phyloP scores from a whole-genome alignment of 1,140 invertebrate species.

The Temnothorax curvispinosus region DNA sequence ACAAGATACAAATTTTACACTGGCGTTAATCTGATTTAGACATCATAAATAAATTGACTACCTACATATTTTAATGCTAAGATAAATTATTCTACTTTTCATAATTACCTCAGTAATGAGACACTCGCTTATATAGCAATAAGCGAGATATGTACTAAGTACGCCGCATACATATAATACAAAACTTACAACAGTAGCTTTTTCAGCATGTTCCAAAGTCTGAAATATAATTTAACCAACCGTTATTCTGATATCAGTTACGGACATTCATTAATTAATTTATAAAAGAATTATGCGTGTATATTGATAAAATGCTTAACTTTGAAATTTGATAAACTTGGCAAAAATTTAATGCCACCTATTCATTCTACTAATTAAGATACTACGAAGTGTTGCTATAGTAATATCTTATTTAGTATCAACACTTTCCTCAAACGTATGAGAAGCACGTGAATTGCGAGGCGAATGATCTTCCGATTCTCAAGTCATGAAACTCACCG shows the following conservation, averaged over 20 bases:
- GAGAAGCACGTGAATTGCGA: neutral
- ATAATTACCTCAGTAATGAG: slow-evolving; percentile 56
- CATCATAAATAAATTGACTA: neutral
- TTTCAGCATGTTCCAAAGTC: neutral
- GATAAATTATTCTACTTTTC: neutral
- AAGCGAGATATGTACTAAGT: slow-evolving; percentile 23
- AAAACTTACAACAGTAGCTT: neutral
- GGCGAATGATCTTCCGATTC: neutral
- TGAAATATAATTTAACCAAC: slow-evolving; percentile 16
- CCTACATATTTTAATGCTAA: neutral
- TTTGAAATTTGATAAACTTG: neutral
- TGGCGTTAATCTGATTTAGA: neutral
- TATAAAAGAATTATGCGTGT: neutral
- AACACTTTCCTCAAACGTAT: neutral
- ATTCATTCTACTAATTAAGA: neutral
- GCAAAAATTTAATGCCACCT: neutral
- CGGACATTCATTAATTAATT: neutral
- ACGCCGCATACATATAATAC: neutral
- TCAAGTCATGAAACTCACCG: slow-evolving; percentile 8
- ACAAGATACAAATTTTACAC: neutral
- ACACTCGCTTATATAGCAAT: slow-evolving; percentile 64
- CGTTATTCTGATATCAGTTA: neutral
- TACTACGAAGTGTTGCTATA: no score
- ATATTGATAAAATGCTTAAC: neutral
- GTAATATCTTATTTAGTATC: neutral